These are phyloP conservation scores for Chromoteleia sp. DNA, from an alignment of 2,888 invertebrate species.

Conservation along the genomic window DNA sequence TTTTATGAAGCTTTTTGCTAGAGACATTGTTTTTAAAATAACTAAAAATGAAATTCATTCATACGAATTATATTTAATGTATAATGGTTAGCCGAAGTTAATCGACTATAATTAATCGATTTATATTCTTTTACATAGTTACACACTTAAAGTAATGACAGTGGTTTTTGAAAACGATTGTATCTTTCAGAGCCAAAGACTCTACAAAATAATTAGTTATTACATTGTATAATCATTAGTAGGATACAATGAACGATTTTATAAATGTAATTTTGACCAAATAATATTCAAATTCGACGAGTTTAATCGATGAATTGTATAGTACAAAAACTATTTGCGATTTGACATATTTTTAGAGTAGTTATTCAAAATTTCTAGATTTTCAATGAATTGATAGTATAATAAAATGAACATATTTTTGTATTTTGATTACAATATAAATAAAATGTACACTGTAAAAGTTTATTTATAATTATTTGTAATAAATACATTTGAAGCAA, in stretches of 20 bases:
- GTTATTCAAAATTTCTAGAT: too few relatives aligned
- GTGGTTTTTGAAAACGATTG: constrained; percentile 11
- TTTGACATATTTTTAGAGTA: constrained; percentile 1
- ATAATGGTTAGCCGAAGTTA: not conserved
- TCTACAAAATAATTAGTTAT: constrained; percentile 25
- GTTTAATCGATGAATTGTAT: constrained; percentile 8
- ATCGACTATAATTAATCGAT: not conserved
- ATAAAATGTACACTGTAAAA: too few relatives aligned
- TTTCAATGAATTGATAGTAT: too few relatives aligned
- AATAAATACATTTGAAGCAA: too few relatives aligned
- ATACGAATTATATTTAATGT: constrained; percentile 6
- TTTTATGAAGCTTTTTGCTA: constrained; percentile 4
- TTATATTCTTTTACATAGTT: constrained; percentile 9
- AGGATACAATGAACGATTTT: constrained; percentile 1
- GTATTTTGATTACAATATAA: too few relatives aligned
- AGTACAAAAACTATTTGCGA: constrained; percentile 24
- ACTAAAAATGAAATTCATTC: not conserved
- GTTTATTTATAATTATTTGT: too few relatives aligned
- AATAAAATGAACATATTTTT: too few relatives aligned
- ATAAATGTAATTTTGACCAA: constrained; percentile 1
- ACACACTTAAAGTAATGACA: constrained; percentile 10
- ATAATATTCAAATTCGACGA: constrained; percentile 1
- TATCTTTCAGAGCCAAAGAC: constrained; percentile 41
- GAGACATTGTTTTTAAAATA: not conserved
- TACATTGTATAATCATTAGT: constrained; percentile 9